Percentiles rank a stretch among this genome's conserved stretches.
These are phyloP conservation scores for Calidris pygmaea DNA, from an alignment of 2,113 vertebrate genomes.

Conservation along the genomic window DNA sequence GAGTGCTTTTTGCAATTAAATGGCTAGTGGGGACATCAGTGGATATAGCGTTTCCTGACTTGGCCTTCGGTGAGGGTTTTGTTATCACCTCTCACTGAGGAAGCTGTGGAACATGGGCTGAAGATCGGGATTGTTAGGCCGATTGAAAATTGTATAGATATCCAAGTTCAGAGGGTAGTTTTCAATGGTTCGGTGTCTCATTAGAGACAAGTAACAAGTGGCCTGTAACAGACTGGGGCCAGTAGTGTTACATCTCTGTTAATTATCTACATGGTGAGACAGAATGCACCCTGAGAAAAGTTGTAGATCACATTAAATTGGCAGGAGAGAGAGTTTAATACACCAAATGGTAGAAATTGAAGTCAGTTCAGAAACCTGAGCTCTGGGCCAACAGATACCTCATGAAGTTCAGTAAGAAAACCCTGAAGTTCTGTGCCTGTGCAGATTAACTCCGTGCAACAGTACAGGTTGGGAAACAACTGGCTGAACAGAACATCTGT, in stretches of 20 bases:
- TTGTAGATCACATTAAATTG: background rate
- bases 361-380: background rate
- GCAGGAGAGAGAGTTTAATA: background rate
- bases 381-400: background rate
- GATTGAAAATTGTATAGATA: background rate
- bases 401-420: background rate
- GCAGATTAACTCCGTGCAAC: background rate
- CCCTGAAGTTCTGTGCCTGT: background rate
- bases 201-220: background rate
- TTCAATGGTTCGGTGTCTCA: background rate
- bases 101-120: background rate
- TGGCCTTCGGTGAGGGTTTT: background rate
- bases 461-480: background rate
- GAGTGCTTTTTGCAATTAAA: background rate
- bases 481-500: background rate
- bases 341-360: background rate
- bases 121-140: background rate
- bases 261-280: background rate
- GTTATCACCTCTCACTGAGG: background rate
- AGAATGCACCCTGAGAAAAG: background rate
- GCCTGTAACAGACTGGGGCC: background rate
- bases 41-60: background rate
- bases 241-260: background rate
- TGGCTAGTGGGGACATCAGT: background rate
- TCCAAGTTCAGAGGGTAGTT: background rate